Base-by-base conservation (phyloP, 2,113 vertebrate species). In the Thamnaconus septentrionalis region DNA sequence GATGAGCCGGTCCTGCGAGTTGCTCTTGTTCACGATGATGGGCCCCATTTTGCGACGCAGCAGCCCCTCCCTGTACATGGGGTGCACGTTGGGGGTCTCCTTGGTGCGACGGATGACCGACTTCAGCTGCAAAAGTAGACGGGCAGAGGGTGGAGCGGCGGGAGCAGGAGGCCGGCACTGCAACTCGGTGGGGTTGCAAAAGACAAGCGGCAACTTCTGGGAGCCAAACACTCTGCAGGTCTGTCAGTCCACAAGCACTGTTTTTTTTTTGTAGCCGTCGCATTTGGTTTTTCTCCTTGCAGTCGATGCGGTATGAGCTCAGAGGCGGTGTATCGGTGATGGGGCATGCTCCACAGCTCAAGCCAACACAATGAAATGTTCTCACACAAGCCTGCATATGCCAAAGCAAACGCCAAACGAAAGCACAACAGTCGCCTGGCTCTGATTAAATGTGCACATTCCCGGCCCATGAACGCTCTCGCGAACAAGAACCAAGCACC, bases 71-170 rank as follows among this genome's bases (percentile, higher is more conserved):
- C 94, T 94, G 85, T 88, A 96, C 97, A 98, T 96, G 41, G 97
- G 97, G 78, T 99, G 97, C 40, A 96, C 94, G 6, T 98, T 95
- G 12, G 91, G 47, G 0, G 94, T 94, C 90, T 98, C 95, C 90
- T 95, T 97, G 80, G 97, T 99, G 89, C 96, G 96, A 82, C 93
- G 94, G 89, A 99, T 99, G 84, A 98, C 94, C 18, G 95, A 96
- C 82, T 97, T 96, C 84, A 99, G 95, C 97, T 99, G 70, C 64
- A 86, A 31, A 78, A 69, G 69, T 10, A 69, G 71, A 83, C 18
- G 58, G 18, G 18, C 18, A 81, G 71, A 78, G 56, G 53, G 53
- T 73, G 69, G 73, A 41, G 61, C 61, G 54, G 73, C 53, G 79
- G 64, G 76, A 56, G 61, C 69, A 58, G 46, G 50, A 56, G 47